A percentile compares a stretch with the other conserved stretches of the same genome.
Conservation (phyloP, 2,888 invertebrate species). For the Thysanoteuthis rhombus region DNA sequence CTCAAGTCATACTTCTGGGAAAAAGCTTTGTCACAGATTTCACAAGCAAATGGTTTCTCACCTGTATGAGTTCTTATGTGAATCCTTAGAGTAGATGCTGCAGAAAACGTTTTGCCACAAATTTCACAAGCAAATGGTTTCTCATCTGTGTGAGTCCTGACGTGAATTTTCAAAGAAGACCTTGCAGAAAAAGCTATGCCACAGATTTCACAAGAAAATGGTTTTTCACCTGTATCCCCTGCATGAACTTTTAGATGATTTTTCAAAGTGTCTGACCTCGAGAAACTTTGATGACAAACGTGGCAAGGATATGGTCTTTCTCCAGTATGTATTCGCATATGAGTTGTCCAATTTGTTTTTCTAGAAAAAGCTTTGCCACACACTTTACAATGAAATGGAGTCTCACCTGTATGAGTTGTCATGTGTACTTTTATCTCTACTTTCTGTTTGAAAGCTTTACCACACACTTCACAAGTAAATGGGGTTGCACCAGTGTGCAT, state of each 20-base stretch:
- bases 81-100: too few species aligned
- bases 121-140: neutral
- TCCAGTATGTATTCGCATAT: neutral
- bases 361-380: neutral
- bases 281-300: neutral
- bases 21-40: too few species aligned
- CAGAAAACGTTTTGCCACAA: too few species aligned
- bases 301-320: neutral
- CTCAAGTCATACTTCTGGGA: too few species aligned
- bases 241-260: neutral
- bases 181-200: neutral
- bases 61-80: too few species aligned
- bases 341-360: neutral
- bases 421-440: too few species aligned
- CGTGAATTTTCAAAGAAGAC: neutral
- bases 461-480: too few species aligned
- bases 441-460: too few species aligned
- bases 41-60: too few species aligned
- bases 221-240: too few species aligned
- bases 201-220: neutral
- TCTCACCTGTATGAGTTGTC: too few species aligned
- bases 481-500: too few species aligned
- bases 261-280: neutral
- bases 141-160: neutral
- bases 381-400: neutral